Evolutionary conservation across 2,797 vertebrate genomes (phyloP), one percentile per base, ranked within the genome.

Genomic region (Galago senegalensis): DNA sequence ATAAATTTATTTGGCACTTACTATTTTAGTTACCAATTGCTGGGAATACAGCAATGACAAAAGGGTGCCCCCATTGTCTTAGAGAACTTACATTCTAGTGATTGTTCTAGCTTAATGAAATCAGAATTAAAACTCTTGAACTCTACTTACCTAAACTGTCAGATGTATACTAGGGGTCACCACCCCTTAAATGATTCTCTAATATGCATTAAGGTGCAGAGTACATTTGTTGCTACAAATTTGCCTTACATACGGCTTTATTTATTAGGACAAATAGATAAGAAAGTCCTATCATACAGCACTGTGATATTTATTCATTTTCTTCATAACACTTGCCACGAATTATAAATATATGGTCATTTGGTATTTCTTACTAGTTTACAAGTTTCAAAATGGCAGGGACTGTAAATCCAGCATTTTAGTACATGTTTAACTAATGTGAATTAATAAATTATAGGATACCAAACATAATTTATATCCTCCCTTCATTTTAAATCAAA

Each of bases 361-460:
- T 63, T 34, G 31, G 9, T 73, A 69, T 58, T 75, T 67, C 23
- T 23, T 70, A 53, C 1, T 63, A 61, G 29, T 20, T 53, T 91
- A 17, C 60, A 93, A 60, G 29, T 82, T 77, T 86, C 46, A 85
- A 83, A 63, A 92, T 13, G 20, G 53, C 72, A 96, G 27, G 37
- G 29, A 63, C 10, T 90, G 13, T 60, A 87, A 43, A 3, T 1
- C 17, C 8, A 81, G 37, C 29, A 92, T 29, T 82, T 21, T 49
- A 87, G 7, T 84, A 53, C n/a, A 56, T n/a, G 34, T 10, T 27
- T 53, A 85, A 70, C n/a, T 65, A 70, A 31, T 13, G 21, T 25
- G n/a, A 82, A 77, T 93, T 18, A 95, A 84, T 61, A 73, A 88
- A 46, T 17, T 63, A 69, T 4, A 95, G 27, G 67, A 89, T 72